Base-by-base conservation (phyloP, 1,140 invertebrate species). In the Bombus pascuorum region DNA sequence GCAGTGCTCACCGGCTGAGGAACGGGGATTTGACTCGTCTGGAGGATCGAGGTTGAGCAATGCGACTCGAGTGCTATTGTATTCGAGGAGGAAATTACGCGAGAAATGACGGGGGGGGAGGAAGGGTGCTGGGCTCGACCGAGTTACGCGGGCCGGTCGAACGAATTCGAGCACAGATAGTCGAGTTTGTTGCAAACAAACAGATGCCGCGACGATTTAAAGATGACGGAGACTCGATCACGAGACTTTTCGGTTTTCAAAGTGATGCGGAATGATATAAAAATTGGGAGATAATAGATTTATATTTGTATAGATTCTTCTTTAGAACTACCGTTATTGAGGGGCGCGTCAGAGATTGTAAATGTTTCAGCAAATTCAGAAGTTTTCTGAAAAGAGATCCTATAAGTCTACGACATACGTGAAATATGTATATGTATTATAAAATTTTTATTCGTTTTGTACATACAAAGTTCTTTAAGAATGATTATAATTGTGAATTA, bases 11-110 rank as follows among this genome's bases (percentile, higher is more conserved):
- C 47, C 18, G 47, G 18, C 47, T 53, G 47, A 66, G 62, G 62
- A 32, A 66, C 62, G n/a, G 3, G 78, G 53, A 22, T 53, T 53
- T 53, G 53, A n/a, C 34, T 32, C 62, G 70, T 25, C 37, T 68
- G 4, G 53, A n/a, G 57, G 53, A 62, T 82, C 81, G 53, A 47
- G 70, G 53, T 81, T 71, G 78, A 80, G 39, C 78, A 53, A 70
- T 47, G 66, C 66, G 28, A 71, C 72, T 82, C 53, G 80, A 74
- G 71, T 37, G 53, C 53, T 22, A 82, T 82, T 82, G 80, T 82
- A 47, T 47, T 74, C 71, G 37, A 65, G 39, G 37, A 59, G 80
- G 57, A 81, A 81, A 81, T 81, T 81, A 57, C 70, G 73, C 37
- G 62, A 73, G 80, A 73, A 81, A 73, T 34, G n/a, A 53, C 18